Conservation (phyloP, 2,113 vertebrate genomes). For the Sturnira hondurensis region DNA sequence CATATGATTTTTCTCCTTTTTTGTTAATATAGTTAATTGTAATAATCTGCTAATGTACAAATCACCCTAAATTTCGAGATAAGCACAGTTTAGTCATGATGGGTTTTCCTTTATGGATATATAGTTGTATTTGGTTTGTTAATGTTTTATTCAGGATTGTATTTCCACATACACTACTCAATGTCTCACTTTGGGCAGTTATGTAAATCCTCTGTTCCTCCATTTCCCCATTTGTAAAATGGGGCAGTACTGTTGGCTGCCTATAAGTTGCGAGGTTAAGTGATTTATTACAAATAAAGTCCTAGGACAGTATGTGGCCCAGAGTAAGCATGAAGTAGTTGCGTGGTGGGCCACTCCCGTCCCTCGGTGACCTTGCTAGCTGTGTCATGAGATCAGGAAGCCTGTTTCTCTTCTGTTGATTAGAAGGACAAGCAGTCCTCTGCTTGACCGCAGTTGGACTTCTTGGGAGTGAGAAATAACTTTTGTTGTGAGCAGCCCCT, state of each 20-base stretch:
- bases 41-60: not conserved
- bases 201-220: not conserved
- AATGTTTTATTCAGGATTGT: not conserved
- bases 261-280: too few relatives aligned
- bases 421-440: not conserved
- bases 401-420: too few relatives aligned
- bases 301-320: not conserved
- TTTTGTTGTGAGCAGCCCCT: not conserved
- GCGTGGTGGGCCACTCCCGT: not conserved
- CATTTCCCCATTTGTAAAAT: not conserved
- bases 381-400: not conserved
- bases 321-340: rapidly evolving
- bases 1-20: not conserved
- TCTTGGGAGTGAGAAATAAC: not conserved
- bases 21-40: not conserved
- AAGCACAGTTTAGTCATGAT: not conserved
- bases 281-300: not conserved
- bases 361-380: not conserved
- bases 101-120: not conserved
- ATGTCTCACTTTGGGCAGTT: not conserved
- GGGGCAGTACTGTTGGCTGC: not conserved
- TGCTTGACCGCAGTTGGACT: too few relatives aligned
- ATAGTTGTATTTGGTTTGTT: not conserved
- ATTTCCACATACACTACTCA: not conserved
- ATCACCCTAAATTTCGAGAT: not conserved